Percentiles rank a stretch among this genome's conserved stretches.
Conservation (phyloP, 1,140 invertebrate species). For the Hylaeus volcanicus region DNA sequence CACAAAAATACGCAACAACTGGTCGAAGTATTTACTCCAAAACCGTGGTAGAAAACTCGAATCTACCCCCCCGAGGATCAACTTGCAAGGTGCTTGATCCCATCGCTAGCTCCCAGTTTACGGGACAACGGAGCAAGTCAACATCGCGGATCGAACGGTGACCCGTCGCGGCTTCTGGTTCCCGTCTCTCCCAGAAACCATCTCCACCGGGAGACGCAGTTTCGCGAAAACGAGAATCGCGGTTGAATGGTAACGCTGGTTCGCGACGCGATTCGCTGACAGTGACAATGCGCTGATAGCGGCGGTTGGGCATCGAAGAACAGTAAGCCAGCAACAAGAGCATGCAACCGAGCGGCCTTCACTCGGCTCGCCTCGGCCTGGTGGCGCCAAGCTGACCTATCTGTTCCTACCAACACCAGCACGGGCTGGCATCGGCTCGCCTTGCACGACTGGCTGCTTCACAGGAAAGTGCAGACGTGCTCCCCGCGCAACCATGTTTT, state of each 20-base stretch:
- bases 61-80: too few species aligned
- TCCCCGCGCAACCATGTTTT: constrained; percentile 37
- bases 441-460: constrained; percentile 30
- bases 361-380: constrained; percentile 64
- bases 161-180: too few species aligned
- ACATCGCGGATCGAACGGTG: too few species aligned
- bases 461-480: constrained; percentile 49
- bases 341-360: constrained; percentile 66
- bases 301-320: constrained; percentile 53
- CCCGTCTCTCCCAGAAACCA: too few species aligned
- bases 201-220: background rate
- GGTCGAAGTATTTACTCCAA: too few species aligned
- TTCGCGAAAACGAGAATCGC: background rate
- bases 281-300: constrained; percentile 44
- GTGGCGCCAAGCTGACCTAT: constrained; percentile 76
- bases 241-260: background rate
- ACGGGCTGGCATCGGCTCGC: constrained; percentile 42
- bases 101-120: too few species aligned
- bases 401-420: constrained; percentile 60
- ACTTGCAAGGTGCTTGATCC: too few species aligned
- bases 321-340: constrained; percentile 54
- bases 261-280: constrained; percentile 27
- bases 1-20: too few species aligned
- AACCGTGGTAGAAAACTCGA: too few species aligned
- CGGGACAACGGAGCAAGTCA: too few species aligned